These are phyloP conservation scores for Camponotus pennsylvanicus DNA, from an alignment of 1,140 invertebrate genomes.

Conservation along the genomic window DNA sequence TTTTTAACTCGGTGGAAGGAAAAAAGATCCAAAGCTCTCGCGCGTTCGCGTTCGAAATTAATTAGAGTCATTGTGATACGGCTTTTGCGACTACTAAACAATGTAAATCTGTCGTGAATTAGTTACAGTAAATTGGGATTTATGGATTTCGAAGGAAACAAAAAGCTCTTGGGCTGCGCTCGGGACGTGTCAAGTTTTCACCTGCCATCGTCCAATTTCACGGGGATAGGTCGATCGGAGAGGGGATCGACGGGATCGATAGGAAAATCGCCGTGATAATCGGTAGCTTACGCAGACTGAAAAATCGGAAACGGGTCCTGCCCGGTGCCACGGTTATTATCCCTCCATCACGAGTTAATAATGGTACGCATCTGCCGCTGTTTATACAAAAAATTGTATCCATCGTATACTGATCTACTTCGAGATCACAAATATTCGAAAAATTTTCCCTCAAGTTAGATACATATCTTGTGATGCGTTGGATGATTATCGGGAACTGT, in stretches of 20 bases:
- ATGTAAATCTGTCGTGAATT: constrained; percentile 53
- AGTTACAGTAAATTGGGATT: constrained; percentile 46
- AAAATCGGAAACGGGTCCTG: constrained; percentile 60
- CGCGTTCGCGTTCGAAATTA: constrained; percentile 25
- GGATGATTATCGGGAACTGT: not conserved
- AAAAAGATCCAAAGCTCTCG: constrained; percentile 32
- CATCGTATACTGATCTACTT: constrained; percentile 25
- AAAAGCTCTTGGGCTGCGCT: not conserved
- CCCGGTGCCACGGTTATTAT: constrained; percentile 72
- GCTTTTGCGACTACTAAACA: constrained; percentile 19
- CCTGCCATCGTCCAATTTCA: constrained; percentile 67
- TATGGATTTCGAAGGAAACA: constrained; percentile 27
- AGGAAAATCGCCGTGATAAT: constrained; percentile 60
- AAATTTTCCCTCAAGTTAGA: constrained; percentile 10
- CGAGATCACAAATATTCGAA: not conserved
- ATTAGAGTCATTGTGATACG: constrained; percentile 11
- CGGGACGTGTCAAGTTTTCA: constrained; percentile 9
- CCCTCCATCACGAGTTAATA: constrained; percentile 69
- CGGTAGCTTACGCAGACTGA: constrained; percentile 35
- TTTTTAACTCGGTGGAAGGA: not conserved
- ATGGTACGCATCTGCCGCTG: constrained; percentile 65
- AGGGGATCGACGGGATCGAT: constrained; percentile 45
- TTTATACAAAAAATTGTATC: constrained; percentile 55
- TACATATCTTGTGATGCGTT: not conserved
- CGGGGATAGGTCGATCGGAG: constrained; percentile 31